Evolutionary conservation across 2,888 invertebrate genomes (phyloP), one percentile per base, ranked within the genome.

Genomic region (Caenorhabditis becei): DNA sequence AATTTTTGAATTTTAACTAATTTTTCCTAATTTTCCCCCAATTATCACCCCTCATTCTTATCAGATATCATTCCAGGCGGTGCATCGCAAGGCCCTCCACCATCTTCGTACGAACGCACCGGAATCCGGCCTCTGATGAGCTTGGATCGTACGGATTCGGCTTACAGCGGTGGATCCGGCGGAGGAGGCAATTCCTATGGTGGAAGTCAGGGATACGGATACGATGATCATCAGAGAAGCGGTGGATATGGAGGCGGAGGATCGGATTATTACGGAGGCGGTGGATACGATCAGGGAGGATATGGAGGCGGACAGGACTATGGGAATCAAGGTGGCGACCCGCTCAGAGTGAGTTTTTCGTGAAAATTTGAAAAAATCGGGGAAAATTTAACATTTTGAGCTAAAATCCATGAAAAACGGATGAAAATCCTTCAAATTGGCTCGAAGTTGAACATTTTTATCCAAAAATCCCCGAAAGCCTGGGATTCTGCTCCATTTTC

Each of bases 71-170:
- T n/a, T n/a, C n/a, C n/a, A n/a, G n/a, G n/a, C n/a, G n/a, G n/a
- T n/a, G n/a, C 24, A 53, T 66, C 23, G n/a, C 51, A 61, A 10
- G 32, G 10, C 32, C 32, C 32, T 32, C 18, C 20, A 18, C 56
- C 65, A n/a, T 32, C 35, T 0, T 20, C 63, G 2, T 70, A 69
- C 59, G 78, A 67, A 56, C 35, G 78, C 37, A 62, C 70, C 16
- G 59, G 71, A 62, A 75, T 70, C 41, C 65, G 80, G 35, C 71
- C 71, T 37, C 35, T 78, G 26, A 80, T 80, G 80, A 56, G 62
- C 8, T 18, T 66, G 18, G 71, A 56, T 35, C 59, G 66, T 4
- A 26, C 67, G 3, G 69, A 62, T 37, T 18, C 61, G 10, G 71
- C 59, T 37, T 74, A 70, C n/a, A 20, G 16, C 3, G 63, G 63